Percentiles rank a stretch among this genome's conserved stretches.
These are phyloP conservation scores for Ophion slaviceki DNA, from an alignment of 2,888 invertebrate species.

Conservation along the genomic window DNA sequence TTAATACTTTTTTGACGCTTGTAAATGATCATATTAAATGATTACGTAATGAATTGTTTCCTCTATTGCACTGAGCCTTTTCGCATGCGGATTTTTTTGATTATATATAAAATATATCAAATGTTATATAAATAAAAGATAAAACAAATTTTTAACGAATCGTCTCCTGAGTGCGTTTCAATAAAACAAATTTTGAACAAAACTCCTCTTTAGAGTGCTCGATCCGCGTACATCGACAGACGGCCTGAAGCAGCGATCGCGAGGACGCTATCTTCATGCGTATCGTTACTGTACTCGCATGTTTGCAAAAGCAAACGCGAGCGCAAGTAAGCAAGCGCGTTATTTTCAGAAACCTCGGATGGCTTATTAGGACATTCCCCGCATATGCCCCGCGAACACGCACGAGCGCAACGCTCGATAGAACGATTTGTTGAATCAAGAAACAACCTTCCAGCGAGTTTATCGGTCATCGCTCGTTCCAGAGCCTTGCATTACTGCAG, in stretches of 20 bases:
- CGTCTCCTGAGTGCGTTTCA: background rate
- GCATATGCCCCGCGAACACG: slow-evolving; percentile 1
- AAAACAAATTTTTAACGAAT: background rate
- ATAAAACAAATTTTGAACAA: background rate
- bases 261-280: slow-evolving; percentile 25
- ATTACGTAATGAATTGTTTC: no score
- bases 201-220: background rate
- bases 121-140: background rate
- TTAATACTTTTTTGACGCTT: no score
- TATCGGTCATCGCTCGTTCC: slow-evolving; percentile 59
- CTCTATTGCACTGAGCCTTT: no score
- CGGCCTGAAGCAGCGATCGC: background rate
- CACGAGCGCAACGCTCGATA: slow-evolving; percentile 16
- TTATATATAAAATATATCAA: no score
- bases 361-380: slow-evolving; percentile 3
- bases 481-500: slow-evolving; percentile 17
- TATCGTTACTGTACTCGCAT: background rate
- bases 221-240: background rate
- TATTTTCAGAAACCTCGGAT: slow-evolving; percentile 52
- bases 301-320: slow-evolving; percentile 47
- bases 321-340: slow-evolving; percentile 16
- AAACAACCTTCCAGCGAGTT: slow-evolving; percentile 56
- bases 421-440: slow-evolving; percentile 56
- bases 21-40: no score
- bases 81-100: no score